Evolutionary conservation across 2,888 invertebrate species (phyloP).

Genomic region (Tanytarsus gracilentus): DNA sequence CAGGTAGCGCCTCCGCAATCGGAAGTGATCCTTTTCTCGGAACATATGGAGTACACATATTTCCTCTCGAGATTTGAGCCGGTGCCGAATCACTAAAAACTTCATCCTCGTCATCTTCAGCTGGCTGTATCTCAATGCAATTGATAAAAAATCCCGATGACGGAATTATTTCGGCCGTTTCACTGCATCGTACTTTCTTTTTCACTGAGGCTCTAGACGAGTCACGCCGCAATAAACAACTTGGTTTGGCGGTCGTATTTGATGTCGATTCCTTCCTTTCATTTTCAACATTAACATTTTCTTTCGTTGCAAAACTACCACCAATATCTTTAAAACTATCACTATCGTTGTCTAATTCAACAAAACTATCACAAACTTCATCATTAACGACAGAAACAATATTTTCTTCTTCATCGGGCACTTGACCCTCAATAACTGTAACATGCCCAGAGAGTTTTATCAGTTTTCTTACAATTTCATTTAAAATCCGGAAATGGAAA

Average conservation of each 20-base stretch:
- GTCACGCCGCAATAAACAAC: constrained; percentile 16
- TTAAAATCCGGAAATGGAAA: not conserved
- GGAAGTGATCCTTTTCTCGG: constrained; percentile 37
- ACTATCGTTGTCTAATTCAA: not conserved
- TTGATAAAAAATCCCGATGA: constrained; percentile 36
- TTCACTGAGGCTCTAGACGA: constrained; percentile 36
- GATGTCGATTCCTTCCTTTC: constrained; percentile 4
- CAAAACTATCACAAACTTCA: not conserved
- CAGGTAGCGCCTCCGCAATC: constrained; percentile 40
- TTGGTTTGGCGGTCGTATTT: not conserved
- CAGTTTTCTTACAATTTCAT: not conserved
- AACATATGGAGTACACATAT: constrained; percentile 47
- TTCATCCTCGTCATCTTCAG: constrained; percentile 48
- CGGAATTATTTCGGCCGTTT: constrained; percentile 41
- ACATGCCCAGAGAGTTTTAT: not conserved
- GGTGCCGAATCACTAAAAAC: constrained; percentile 50
- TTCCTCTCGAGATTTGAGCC: constrained; percentile 43
- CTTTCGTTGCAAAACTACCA: too few species aligned
- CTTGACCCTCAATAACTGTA: constrained; percentile 15
- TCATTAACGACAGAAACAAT: not conserved
- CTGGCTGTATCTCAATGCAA: constrained; percentile 28
- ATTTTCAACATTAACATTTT: too few species aligned
- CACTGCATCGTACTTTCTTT: constrained; percentile 43
- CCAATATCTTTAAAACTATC: not conserved
- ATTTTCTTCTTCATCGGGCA: constrained; percentile 3